Conservation (phyloP, 2,797 vertebrate species). For the Hylomyscus alleni region DNA sequence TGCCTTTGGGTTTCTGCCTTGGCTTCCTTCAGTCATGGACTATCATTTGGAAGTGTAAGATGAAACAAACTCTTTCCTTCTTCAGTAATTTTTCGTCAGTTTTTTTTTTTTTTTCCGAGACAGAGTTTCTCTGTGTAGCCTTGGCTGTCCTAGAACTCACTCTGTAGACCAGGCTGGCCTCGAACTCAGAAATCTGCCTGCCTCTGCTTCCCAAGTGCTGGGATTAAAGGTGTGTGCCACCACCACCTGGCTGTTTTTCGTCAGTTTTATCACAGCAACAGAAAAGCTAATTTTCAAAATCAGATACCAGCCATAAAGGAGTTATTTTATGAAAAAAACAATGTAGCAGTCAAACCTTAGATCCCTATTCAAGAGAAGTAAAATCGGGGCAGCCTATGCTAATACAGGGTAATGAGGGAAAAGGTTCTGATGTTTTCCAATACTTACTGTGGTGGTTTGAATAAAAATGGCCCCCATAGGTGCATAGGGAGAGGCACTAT, state of each 20-base stretch:
- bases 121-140: too few relatives aligned
- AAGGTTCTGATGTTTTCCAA: neutral
- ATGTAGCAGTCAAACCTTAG: neutral
- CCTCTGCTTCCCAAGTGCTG: too few relatives aligned
- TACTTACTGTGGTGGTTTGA: neutral
- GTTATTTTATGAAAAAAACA: neutral
- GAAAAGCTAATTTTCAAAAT: neutral
- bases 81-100: neutral
- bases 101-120: too few relatives aligned
- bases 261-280: neutral
- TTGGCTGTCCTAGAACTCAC: too few relatives aligned
- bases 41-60: neutral
- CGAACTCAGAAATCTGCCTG: too few relatives aligned
- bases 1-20: neutral
- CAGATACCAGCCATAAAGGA: conserved; percentile 8
- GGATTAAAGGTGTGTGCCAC: too few relatives aligned
- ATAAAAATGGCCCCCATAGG: neutral
- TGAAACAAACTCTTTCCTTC: neutral
- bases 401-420: neutral
- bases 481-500: neutral
- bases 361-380: conserved; percentile 28
- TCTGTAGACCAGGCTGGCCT: too few relatives aligned
- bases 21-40: neutral
- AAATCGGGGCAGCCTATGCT: neutral
- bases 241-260: too few relatives aligned